Evolutionary conservation across 1,140 invertebrate genomes (phyloP).

Genomic region (Pogonomyrmex barbatus): DNA sequence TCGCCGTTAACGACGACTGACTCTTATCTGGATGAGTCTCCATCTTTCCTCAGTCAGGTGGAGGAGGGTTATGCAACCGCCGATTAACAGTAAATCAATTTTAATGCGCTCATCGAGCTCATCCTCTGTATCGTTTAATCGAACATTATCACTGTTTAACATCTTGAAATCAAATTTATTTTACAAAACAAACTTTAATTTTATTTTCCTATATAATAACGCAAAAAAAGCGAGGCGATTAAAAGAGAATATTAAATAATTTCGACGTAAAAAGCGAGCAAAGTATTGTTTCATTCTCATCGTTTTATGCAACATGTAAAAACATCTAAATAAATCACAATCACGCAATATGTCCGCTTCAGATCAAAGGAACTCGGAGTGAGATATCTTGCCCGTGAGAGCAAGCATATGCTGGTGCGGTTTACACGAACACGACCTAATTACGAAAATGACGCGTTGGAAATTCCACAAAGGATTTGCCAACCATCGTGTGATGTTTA

Average conservation of each 20-base stretch:
- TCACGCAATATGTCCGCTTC: too few relatives aligned
- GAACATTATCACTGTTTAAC: neutral
- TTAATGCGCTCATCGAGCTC: slow-evolving; percentile 12
- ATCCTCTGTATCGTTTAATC: neutral
- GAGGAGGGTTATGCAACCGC: neutral
- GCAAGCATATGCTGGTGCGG: slow-evolving; percentile 21
- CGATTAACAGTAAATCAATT: slow-evolving; percentile 17
- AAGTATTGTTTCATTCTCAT: neutral
- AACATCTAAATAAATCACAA: neutral
- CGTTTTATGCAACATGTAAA: neutral
- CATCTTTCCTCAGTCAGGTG: neutral
- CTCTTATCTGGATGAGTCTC: slow-evolving; percentile 11
- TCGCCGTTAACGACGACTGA: slow-evolving; percentile 42
- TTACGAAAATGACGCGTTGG: slow-evolving; percentile 60
- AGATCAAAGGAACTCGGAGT: slow-evolving; percentile 50
- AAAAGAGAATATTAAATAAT: neutral
- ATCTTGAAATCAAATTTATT: slow-evolving; percentile 18
- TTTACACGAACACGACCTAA: slow-evolving; percentile 64
- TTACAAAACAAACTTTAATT: neutral
- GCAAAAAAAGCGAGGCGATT: neutral
- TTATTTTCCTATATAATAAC: neutral
- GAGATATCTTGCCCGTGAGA: slow-evolving; percentile 33
- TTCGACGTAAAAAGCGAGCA: neutral
- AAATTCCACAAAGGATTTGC: slow-evolving; percentile 37
- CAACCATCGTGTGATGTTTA: slow-evolving; percentile 40